Conservation (phyloP, 2,797 vertebrate genomes). For the Delichon dasypus region DNA sequence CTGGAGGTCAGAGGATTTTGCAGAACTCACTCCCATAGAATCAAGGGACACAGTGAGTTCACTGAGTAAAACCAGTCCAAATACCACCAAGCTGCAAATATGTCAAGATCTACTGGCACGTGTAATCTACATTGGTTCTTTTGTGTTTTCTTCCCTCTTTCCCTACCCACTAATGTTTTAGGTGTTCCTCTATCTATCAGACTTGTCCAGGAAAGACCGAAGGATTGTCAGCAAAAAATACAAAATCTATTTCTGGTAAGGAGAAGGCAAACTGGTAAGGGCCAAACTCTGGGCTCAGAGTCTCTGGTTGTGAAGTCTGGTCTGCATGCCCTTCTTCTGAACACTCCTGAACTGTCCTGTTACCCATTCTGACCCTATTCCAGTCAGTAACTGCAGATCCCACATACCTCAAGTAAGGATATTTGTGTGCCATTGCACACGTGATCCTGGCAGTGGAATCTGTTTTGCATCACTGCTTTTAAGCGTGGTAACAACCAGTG, state of each 20-base stretch:
- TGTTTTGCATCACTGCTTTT: neutral
- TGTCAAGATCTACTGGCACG: neutral
- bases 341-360: neutral
- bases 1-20: neutral
- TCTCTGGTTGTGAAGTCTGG: neutral
- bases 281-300: neutral
- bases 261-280: neutral
- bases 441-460: neutral
- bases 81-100: neutral
- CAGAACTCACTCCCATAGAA: neutral
- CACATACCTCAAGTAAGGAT: neutral
- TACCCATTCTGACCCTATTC: neutral
- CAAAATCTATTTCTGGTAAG: constrained; percentile 85
- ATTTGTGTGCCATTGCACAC: neutral
- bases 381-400: neutral
- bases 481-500: neutral
- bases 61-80: neutral
- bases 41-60: neutral
- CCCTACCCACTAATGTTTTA: constrained; percentile 1
- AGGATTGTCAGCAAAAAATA: constrained; percentile 84
- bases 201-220: constrained; percentile 80
- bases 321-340: neutral
- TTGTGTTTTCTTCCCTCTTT: neutral
- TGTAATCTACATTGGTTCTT: neutral
- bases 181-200: constrained; percentile 81